A percentile compares a stretch with the other conserved stretches of the same genome.
phyloP scores from a whole-genome alignment of 2,888 invertebrate species.

The Drosophila flavopinicola region DNA sequence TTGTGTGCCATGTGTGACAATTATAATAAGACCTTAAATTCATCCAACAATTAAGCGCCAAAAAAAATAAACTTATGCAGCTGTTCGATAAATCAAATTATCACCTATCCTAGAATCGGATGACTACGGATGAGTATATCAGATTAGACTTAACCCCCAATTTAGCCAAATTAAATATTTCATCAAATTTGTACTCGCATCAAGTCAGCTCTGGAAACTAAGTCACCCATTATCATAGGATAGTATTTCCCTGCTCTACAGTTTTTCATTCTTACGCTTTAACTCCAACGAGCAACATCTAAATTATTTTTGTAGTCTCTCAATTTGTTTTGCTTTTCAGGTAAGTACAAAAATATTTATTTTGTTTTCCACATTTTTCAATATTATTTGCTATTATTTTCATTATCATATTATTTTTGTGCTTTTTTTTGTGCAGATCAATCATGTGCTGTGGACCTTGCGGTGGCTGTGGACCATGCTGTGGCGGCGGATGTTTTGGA shows the following conservation, averaged over 20 bases:
- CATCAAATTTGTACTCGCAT: not conserved
- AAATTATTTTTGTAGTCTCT: constrained; percentile 46
- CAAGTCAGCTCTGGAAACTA: not conserved
- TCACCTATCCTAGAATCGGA: too few species aligned
- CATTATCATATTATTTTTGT: not conserved
- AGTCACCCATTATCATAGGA: not conserved
- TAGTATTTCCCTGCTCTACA: too few species aligned
- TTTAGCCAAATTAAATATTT: too few species aligned
- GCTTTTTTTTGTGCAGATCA: constrained; percentile 1
- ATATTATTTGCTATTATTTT: not conserved
- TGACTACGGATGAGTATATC: too few species aligned
- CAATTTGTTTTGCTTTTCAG: constrained; percentile 34
- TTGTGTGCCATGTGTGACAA: constrained; percentile 67
- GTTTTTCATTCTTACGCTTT: constrained; percentile 27
- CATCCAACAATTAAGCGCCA: constrained; percentile 44
- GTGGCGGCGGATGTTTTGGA: constrained; percentile 41
- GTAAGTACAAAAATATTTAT: constrained; percentile 9
- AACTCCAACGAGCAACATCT: constrained; percentile 22
- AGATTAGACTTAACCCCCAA: too few species aligned
- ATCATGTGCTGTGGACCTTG: constrained; percentile 56
- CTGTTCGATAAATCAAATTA: too few species aligned
- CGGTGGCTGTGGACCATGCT: too few species aligned
- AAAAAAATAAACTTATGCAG: not conserved
- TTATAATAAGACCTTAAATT: constrained; percentile 45
- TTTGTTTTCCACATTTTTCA: not conserved